Base-by-base conservation (phyloP, 2,888 invertebrate genomes). In the Heteromurus nitidus region DNA sequence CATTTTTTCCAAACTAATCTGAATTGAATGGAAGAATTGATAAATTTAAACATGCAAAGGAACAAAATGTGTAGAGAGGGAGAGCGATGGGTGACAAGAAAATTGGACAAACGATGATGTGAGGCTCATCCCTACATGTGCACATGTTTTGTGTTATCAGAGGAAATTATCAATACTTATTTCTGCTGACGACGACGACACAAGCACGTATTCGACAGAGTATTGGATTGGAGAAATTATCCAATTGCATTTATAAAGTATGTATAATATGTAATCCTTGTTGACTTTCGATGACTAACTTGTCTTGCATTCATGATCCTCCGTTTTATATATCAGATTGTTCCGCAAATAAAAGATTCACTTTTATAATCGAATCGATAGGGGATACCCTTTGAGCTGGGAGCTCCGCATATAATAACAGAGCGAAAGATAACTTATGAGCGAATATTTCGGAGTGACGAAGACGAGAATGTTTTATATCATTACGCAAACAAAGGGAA, bases 311-410 rank as follows among this genome's bases (percentile, higher is more conserved):
- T 26, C 26, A 53, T 5, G 53, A 18, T 47, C 36, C 5, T 36
- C 36, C 7, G 11, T 3, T n/a, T n/a, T 47, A n/a, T 36, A 36
- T 5, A 9, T 36, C 13, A 9, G 13, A 36, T 36, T 9, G 7
- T 36, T 36, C 5, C 36, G 13, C 5, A 36, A 36, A 9, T 47
- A 47, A 16, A 47, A n/a, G n/a, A 47, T 36, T 36, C 36, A 47
- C n/a, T n/a, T 13, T 47, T 5, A 47, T 47, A 47, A 3, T 47
- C n/a, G 36, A 5, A 5, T 36, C 50, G n/a, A 55, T 55, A 22
- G 55, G 55, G 55, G 22, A 55, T 55, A 55, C 55, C 55, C 55
- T 55, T 55, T 36, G 36, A 9, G 13, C 36, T 36, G 13, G 36
- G 5, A 5, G 36, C 36, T 9, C 36, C n/a, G n/a, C n/a, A n/a